phyloP scores from a whole-genome alignment of 2,113 vertebrate species.

The Vicugna pacos region DNA sequence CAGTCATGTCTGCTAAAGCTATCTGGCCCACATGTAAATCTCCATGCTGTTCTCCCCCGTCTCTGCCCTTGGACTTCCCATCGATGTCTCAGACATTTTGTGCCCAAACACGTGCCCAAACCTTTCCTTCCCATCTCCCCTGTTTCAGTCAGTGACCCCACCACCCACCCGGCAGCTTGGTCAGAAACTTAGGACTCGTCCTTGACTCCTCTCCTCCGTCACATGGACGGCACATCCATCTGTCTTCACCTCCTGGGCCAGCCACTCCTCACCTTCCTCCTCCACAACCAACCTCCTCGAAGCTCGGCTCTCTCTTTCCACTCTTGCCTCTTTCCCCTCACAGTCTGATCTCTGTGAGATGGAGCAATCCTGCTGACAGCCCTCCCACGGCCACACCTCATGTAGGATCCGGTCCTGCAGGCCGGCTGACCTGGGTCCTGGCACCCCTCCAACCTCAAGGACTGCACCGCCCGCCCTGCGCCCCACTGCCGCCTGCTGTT shows the following conservation, averaged over 20 bases:
- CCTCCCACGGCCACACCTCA: neutral
- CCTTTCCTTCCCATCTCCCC: neutral
- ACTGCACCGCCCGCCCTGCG: neutral
- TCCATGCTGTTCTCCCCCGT: neutral
- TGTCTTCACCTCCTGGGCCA: neutral
- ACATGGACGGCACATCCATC: fast-evolving
- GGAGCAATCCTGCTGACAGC: neutral
- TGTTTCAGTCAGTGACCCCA: neutral
- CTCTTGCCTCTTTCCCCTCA: neutral
- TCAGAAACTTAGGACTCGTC: neutral
- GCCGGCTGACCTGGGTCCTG: neutral
- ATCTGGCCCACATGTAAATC: neutral
- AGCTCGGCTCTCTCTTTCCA: neutral
- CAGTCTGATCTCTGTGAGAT: neutral
- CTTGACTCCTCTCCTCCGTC: neutral
- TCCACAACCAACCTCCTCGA: neutral
- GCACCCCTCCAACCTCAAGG: neutral
- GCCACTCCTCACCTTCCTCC: neutral
- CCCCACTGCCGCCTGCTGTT: neutral
- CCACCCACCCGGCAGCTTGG: neutral
- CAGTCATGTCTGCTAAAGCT: fast-evolving
- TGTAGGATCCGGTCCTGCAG: neutral
- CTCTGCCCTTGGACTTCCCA: neutral
- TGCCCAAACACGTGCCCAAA: neutral
- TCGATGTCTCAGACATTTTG: neutral